Base-by-base conservation (phyloP, 2,113 vertebrate genomes). In the Ophiodon elongatus region DNA sequence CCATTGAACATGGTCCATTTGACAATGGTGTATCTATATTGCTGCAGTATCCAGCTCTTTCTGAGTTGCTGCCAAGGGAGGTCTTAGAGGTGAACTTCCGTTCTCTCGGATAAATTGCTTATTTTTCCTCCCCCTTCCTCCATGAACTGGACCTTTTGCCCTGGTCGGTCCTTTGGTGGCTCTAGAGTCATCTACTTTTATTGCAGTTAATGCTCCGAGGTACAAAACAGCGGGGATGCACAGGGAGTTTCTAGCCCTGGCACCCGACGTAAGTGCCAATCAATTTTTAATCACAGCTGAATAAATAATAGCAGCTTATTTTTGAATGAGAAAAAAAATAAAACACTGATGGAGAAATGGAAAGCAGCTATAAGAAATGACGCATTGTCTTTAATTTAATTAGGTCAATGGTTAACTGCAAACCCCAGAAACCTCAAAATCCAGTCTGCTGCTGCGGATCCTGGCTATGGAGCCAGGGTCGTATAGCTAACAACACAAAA, bases 241-340 rank as follows among this genome's bases (percentile, higher is more conserved):
- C 73, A 0, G 79, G 76, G 84, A 87, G 63, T 73, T 82, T 72
- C 39, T 31, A 59, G 70, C 52, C 69, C 57, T 77, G 83, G 71
- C 80, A 88, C 64, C 78, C 52, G 15, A 41, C 1, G 2, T 79
- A 81, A 91, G 80, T 88, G 91, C 72, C 88, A 94, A 94, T 95
- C 92, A 85, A 90, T 94, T 94, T 95, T 94, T 93, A 95, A 95
- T 94, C 90, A 93, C 74, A 76, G 45, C 41, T 64, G 47, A 90
- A 92, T 92, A 86, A 77, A 92, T 94, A 84, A 56, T 19, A 33
- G 59, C 25, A 72, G 73, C 65, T 83, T 89, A 84, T 85, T 90
- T 86, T 78, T 90, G 60, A 91, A 87, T 66, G 77, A 67, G 67
- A 71, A 73, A 19, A 76, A 39, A 57, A 27, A 57, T 0, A 23